phyloP scores from a whole-genome alignment of 2,888 invertebrate species.

The Callyntrura sp. region DNA sequence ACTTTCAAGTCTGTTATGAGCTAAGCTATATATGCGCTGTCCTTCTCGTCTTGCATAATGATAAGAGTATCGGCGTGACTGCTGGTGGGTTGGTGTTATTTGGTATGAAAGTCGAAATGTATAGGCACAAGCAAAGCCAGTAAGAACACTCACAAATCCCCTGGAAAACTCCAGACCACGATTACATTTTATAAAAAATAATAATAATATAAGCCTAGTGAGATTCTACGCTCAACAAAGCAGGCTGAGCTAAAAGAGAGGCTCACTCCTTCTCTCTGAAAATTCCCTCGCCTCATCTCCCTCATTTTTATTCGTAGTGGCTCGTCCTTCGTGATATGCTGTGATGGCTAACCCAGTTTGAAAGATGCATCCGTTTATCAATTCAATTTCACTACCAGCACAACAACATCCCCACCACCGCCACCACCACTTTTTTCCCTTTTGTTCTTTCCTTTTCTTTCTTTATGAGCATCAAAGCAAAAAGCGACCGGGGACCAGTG shows the following conservation, averaged over 20 bases:
- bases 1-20: conserved; percentile 25
- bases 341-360: conserved; percentile 71
- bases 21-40: conserved; percentile 57
- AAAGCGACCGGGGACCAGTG: conserved; percentile 52
- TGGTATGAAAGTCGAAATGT: conserved; percentile 33
- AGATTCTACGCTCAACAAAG: conserved; percentile 47
- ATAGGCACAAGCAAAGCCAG: neutral
- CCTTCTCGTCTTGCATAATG: conserved; percentile 62
- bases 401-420: conserved; percentile 34
- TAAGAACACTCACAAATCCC: conserved; percentile 55
- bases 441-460: conserved; percentile 61
- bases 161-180: conserved; percentile 64
- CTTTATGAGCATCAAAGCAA: conserved; percentile 64
- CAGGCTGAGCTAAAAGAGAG: conserved; percentile 21
- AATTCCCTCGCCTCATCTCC: conserved; percentile 49
- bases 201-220: conserved; percentile 44
- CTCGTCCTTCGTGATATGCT: conserved; percentile 63
- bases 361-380: conserved; percentile 72
- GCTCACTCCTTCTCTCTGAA: conserved; percentile 41
- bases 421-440: conserved; percentile 51
- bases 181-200: conserved; percentile 65
- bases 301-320: conserved; percentile 58
- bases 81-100: conserved; percentile 17
- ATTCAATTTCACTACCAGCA: conserved; percentile 64
- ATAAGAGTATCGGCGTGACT: conserved; percentile 62